These are phyloP conservation scores for Odontocolon sp. DNA, from an alignment of 2,888 invertebrate genomes.

Conservation along the genomic window DNA sequence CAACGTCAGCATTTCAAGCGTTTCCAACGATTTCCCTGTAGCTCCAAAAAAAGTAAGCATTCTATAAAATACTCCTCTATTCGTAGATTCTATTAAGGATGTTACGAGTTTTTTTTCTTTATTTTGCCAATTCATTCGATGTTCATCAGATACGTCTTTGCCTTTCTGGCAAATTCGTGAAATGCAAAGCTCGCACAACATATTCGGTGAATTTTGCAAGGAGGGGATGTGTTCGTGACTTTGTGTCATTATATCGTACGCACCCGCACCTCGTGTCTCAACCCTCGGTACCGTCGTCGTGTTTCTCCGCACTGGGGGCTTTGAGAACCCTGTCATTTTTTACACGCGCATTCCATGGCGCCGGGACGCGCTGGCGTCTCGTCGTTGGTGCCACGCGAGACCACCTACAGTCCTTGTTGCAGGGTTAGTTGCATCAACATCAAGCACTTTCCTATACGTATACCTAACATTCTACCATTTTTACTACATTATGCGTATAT, in stretches of 20 bases:
- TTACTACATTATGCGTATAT: not conserved
- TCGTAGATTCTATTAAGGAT: no score
- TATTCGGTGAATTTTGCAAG: conserved; percentile 45
- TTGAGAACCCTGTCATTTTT: conserved; percentile 71
- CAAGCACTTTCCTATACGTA: conserved; percentile 22
- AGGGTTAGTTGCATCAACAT: conserved; percentile 19
- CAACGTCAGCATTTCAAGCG: not conserved
- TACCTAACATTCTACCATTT: not conserved
- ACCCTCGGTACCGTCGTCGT: conserved; percentile 15
- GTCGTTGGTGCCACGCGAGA: conserved; percentile 21
- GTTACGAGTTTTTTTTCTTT: conserved; percentile 22
- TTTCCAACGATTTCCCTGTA: not conserved
- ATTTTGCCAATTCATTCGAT: not conserved
- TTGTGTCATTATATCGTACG: conserved; percentile 49
- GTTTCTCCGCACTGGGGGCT: conserved; percentile 16
- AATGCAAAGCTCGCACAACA: conserved; percentile 18
- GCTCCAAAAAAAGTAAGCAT: no score
- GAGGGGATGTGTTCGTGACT: conserved; percentile 48
- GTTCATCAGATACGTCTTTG: not conserved
- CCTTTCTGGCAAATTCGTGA: not conserved
- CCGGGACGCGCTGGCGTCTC: conserved; percentile 59
- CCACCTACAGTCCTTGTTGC: conserved; percentile 24
- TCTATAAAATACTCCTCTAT: no score
- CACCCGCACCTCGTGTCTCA: conserved; percentile 39
- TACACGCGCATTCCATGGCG: conserved; percentile 66